Percentiles rank a stretch among this genome's conserved stretches.
phyloP scores from a whole-genome alignment of 2,797 vertebrate species.

The Tachyglossus aculeatus region DNA sequence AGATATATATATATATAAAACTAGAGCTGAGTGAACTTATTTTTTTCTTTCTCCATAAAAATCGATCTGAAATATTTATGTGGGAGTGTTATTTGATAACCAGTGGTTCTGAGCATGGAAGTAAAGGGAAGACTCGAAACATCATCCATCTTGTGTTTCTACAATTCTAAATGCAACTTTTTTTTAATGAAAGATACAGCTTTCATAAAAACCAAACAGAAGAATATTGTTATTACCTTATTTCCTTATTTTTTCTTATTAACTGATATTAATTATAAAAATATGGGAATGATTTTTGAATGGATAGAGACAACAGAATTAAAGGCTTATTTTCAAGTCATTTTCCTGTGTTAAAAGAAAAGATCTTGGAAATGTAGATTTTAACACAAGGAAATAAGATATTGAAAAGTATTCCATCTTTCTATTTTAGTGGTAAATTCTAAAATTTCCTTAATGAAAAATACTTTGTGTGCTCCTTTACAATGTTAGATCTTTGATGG shows the following conservation, averaged over 20 bases:
- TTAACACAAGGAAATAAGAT: slow-evolving; percentile 6
- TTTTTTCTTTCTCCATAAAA: slow-evolving; percentile 55
- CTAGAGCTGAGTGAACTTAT: slow-evolving; percentile 8
- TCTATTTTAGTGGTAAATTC: no score
- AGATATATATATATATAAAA: slow-evolving; percentile 32
- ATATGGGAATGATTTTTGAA: background rate
- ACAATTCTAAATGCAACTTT: slow-evolving; percentile 15
- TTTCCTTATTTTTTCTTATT: no score
- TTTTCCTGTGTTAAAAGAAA: slow-evolving; percentile 12
- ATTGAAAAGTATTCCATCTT: no score
- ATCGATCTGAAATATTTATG: slow-evolving; percentile 59
- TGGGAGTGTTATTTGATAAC: slow-evolving; percentile 35
- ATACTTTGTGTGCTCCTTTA: no score
- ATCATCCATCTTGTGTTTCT: slow-evolving; percentile 27
- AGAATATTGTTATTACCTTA: no score
- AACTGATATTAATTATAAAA: no score
- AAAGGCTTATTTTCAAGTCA: background rate
- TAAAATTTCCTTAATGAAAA: no score
- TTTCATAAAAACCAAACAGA: slow-evolving; percentile 23
- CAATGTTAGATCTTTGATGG: no score
- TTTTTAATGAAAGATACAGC: slow-evolving; percentile 29
- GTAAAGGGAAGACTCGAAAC: slow-evolving; percentile 23
- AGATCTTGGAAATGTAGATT: slow-evolving; percentile 4
- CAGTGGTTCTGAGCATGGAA: slow-evolving; percentile 21
- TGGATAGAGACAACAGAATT: background rate